Evolutionary conservation across 2,888 invertebrate genomes (phyloP).

Genomic region (Odontothrips loti): DNA sequence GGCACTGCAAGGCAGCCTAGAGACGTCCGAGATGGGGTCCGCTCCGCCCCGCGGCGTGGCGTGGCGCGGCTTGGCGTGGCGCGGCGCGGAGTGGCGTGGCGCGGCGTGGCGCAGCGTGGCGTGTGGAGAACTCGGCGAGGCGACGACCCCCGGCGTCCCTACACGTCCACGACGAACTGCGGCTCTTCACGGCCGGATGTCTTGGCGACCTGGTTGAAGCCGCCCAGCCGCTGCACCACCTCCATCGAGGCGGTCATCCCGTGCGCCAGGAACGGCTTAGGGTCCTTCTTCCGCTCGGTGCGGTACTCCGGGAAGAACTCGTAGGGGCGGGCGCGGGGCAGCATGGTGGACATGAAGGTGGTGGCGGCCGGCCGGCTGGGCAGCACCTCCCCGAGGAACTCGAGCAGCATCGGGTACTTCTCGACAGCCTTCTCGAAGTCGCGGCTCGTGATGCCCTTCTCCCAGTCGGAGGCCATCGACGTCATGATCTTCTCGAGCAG

Average conservation of each 20-base stretch:
- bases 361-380: background rate
- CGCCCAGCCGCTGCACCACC: background rate
- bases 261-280: background rate
- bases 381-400: slow-evolving; percentile 19
- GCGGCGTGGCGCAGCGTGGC: too few relatives aligned
- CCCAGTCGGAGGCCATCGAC: background rate
- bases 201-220: background rate
- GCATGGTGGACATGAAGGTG: background rate
- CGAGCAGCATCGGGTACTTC: slow-evolving; percentile 19
- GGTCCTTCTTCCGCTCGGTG: background rate
- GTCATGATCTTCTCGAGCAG: background rate
- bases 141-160: background rate
- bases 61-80: too few relatives aligned
- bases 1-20: too few relatives aligned
- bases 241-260: background rate
- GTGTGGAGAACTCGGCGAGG: background rate
- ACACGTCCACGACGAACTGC: background rate
- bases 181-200: background rate
- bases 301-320: background rate
- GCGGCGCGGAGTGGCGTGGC: too few relatives aligned
- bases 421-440: background rate
- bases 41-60: too few relatives aligned
- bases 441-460: background rate
- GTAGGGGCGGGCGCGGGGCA: background rate
- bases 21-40: too few relatives aligned